Evolutionary conservation across 2,797 vertebrate genomes (phyloP).

Genomic region (Ciconia nigra): DNA sequence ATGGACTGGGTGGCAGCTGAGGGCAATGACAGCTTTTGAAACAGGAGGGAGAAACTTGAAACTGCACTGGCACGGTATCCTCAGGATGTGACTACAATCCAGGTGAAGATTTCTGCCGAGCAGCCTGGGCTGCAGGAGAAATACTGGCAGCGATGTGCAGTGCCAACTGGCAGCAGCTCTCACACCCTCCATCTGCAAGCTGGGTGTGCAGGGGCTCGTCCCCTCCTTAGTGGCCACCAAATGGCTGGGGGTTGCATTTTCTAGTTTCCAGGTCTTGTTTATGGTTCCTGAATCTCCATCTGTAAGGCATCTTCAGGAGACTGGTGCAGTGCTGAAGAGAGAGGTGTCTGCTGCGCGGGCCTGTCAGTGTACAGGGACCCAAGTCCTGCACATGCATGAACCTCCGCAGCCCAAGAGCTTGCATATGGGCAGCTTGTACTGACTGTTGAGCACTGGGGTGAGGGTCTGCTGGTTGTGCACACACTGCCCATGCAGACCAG

Average conservation of each 20-base stretch:
- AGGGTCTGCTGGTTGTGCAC: background rate
- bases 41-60: background rate
- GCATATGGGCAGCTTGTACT: background rate
- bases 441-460: background rate
- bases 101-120: background rate
- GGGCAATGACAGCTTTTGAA: background rate
- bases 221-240: background rate
- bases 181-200: background rate
- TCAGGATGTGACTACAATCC: background rate
- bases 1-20: background rate
- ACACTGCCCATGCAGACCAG: background rate
- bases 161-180: background rate
- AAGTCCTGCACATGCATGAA: background rate
- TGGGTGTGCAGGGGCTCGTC: accelerated
- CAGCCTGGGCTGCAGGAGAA: background rate
- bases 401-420: background rate
- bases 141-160: background rate
- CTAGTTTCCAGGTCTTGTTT: background rate
- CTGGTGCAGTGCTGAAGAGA: background rate
- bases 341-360: background rate
- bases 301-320: background rate
- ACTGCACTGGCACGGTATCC: background rate
- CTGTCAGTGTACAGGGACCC: accelerated
- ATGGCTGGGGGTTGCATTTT: background rate
- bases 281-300: background rate